Evolutionary conservation across 2,888 invertebrate genomes (phyloP).

Genomic region (Cosmia pyralina): DNA sequence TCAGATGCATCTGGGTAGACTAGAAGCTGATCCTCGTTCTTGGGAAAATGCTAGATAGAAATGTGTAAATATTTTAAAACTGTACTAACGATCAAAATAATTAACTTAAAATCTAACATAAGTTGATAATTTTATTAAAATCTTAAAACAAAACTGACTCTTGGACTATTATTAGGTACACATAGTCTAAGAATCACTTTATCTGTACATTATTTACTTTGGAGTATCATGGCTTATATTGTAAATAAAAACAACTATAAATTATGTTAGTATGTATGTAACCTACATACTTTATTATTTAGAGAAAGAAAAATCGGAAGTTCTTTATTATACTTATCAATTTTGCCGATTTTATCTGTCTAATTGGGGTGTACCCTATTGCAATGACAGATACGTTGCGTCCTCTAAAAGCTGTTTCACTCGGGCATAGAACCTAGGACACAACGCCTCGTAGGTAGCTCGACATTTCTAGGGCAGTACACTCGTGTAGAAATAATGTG

Average conservation of each 20-base stretch:
- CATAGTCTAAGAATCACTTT: constrained; percentile 6
- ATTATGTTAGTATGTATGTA: constrained; percentile 10
- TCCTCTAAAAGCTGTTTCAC: background rate
- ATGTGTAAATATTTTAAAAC: background rate
- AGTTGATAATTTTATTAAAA: constrained; percentile 25
- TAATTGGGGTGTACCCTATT: background rate
- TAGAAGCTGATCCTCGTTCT: background rate
- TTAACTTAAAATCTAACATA: constrained; percentile 2
- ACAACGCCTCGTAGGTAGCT: too few relatives aligned
- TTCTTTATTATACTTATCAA: constrained; percentile 1
- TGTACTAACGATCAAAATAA: constrained; percentile 33
- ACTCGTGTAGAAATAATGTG: background rate
- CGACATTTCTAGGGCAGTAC: background rate
- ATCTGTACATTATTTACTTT: constrained; percentile 34
- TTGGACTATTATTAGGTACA: background rate
- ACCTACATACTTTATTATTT: background rate
- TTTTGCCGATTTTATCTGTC: background rate
- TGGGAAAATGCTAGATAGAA: background rate
- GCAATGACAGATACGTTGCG: background rate
- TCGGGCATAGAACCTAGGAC: background rate
- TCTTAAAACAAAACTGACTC: constrained; percentile 8
- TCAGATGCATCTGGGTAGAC: background rate
- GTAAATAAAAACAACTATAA: constrained; percentile 30
- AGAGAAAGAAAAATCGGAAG: background rate
- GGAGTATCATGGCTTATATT: constrained; percentile 26